Conservation (phyloP, 2,888 invertebrate genomes). For the Notodonta dromedarius region DNA sequence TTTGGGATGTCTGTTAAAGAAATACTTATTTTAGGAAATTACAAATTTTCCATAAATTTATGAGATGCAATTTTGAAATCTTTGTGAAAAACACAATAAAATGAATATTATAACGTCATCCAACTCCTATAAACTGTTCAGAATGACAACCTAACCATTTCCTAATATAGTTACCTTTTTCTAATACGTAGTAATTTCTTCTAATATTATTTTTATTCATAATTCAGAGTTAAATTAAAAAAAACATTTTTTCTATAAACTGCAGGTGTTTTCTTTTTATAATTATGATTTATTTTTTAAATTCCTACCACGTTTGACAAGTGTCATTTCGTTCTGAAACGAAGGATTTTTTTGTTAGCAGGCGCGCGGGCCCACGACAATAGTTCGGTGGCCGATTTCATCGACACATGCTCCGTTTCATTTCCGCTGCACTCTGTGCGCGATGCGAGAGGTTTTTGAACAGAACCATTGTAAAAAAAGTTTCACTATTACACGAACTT, state of each 20-base stretch:
- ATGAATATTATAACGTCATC: too few relatives aligned
- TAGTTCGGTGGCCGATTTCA: slow-evolving; percentile 66
- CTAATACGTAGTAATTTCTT: too few relatives aligned
- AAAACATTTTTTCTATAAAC: slow-evolving; percentile 18
- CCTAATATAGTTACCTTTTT: too few relatives aligned
- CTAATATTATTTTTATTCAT: too few relatives aligned
- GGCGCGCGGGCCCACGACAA: slow-evolving; percentile 47
- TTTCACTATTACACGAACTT: slow-evolving; percentile 81
- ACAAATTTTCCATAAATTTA: too few relatives aligned
- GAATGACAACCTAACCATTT: too few relatives aligned
- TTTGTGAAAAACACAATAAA: too few relatives aligned
- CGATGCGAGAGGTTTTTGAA: slow-evolving; percentile 66
- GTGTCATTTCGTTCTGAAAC: slow-evolving; percentile 55
- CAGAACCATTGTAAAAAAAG: slow-evolving; percentile 70
- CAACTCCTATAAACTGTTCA: too few relatives aligned
- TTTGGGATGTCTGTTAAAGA: too few relatives aligned
- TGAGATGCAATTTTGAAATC: too few relatives aligned
- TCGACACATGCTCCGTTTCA: slow-evolving; percentile 73
- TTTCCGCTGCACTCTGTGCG: slow-evolving; percentile 75
- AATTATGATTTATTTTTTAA: slow-evolving; percentile 45
- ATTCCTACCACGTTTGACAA: slow-evolving; percentile 64
- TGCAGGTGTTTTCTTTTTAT: slow-evolving; percentile 36
- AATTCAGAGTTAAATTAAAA: too few relatives aligned
- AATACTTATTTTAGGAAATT: too few relatives aligned
- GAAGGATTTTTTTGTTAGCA: slow-evolving; percentile 28